A percentile compares a stretch with the other conserved stretches of the same genome.
Conservation (phyloP, 2,888 invertebrate species). For the Machimus atricapillus region DNA sequence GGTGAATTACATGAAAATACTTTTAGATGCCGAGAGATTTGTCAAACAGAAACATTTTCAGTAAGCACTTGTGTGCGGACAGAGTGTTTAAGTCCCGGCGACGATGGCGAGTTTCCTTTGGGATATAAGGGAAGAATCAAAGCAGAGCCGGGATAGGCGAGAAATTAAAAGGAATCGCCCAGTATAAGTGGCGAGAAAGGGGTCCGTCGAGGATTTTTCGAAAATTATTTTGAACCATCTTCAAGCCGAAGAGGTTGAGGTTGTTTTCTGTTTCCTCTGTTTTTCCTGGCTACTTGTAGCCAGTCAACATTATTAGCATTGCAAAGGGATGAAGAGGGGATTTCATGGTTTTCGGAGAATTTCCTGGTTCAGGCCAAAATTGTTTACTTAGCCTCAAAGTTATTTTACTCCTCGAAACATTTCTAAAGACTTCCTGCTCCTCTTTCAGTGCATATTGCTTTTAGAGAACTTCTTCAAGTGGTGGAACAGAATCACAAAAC, state of each 20-base stretch:
- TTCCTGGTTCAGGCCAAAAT: neutral
- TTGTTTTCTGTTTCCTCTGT: neutral
- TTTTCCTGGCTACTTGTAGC: neutral
- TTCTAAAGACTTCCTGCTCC: neutral
- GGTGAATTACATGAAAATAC: slow-evolving; percentile 4
- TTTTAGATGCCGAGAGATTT: slow-evolving; percentile 8
- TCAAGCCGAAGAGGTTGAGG: neutral
- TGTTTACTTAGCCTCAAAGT: neutral
- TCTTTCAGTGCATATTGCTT: neutral
- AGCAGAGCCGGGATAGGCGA: neutral
- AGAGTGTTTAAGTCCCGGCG: neutral
- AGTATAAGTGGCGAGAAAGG: neutral
- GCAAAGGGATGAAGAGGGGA: neutral
- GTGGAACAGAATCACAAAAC: neutral
- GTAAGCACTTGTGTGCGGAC: neutral
- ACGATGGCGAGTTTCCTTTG: neutral
- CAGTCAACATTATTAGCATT: neutral
- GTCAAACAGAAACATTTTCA: slow-evolving; percentile 20
- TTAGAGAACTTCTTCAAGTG: neutral
- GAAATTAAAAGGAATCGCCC: neutral
- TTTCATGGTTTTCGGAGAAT: neutral
- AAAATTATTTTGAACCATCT: neutral
- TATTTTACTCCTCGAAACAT: neutral
- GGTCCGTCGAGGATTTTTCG: neutral
- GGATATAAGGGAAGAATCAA: neutral